These are phyloP conservation scores for Desmophyllum pertusum DNA, from an alignment of 92 coral and sea anemone genomes.

Conservation along the genomic window DNA sequence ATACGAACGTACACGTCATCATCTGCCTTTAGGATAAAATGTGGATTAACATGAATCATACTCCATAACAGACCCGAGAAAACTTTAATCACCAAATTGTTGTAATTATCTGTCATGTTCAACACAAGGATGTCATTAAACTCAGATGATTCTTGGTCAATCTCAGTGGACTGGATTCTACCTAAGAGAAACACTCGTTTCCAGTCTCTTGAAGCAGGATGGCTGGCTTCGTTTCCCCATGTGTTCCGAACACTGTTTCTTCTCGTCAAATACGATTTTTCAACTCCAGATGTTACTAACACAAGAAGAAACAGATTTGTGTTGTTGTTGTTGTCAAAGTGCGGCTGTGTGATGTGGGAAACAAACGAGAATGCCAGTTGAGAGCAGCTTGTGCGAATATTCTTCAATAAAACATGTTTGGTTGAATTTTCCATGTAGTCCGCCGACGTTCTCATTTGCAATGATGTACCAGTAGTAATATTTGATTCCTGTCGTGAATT, in stretches of 20 bases:
- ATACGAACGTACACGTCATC: conserved; percentile 31
- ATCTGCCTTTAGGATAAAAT: conserved; percentile 20
- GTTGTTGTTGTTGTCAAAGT: not conserved
- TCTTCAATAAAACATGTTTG: not conserved
- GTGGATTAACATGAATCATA: conserved; percentile 1
- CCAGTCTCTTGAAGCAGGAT: conserved; percentile 1
- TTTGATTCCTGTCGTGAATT: not conserved
- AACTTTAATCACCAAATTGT: conserved; percentile 21
- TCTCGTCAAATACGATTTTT: not conserved
- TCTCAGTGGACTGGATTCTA: not conserved
- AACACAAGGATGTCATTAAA: conserved; percentile 15
- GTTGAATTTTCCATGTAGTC: not conserved
- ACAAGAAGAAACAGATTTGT: conserved; percentile 3
- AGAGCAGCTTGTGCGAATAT: conserved; percentile 15
- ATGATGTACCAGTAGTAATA: not conserved
- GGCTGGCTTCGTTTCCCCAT: conserved; percentile 6
- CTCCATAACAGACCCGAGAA: conserved; percentile 24
- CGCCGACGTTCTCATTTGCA: not conserved
- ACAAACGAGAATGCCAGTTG: conserved; percentile 14
- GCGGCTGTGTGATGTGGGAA: conserved; percentile 11
- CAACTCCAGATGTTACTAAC: conserved; percentile 6
- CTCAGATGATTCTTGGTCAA: not conserved
- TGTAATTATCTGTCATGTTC: conserved; percentile 15
- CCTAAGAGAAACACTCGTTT: conserved; percentile 22
- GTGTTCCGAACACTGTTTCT: conserved; percentile 3